phyloP scores from a whole-genome alignment of 2,888 invertebrate genomes.

The Muscina levida region DNA sequence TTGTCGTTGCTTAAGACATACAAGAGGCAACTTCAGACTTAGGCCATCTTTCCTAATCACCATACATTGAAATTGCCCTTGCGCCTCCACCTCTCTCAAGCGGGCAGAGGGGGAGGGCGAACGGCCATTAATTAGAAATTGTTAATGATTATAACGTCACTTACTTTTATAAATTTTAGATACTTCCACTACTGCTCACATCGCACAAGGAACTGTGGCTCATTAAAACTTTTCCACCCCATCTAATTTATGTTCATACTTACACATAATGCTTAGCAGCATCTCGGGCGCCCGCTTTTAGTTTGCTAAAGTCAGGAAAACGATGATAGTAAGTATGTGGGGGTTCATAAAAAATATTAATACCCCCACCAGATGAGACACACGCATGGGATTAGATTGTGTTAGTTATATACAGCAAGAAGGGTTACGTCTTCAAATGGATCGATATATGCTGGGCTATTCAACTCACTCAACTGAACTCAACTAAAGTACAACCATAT shows the following conservation, averaged over 20 bases:
- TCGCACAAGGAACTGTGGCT: constrained; percentile 24
- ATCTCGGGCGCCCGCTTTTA: not conserved
- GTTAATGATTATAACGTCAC: constrained; percentile 51
- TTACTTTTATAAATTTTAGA: constrained; percentile 49
- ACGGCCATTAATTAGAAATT: constrained; percentile 50
- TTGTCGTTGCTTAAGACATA: not conserved
- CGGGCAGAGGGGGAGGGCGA: not conserved
- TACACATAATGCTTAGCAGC: not conserved
- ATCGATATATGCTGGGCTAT: too few relatives aligned
- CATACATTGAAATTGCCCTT: not conserved
- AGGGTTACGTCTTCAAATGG: too few relatives aligned
- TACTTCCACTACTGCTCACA: constrained; percentile 8
- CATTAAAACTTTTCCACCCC: constrained; percentile 52
- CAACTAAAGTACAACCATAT: not conserved
- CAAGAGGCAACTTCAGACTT: not conserved
- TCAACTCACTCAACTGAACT: too few relatives aligned
- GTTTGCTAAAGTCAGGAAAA: not conserved
- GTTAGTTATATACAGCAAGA: too few relatives aligned
- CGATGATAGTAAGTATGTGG: not conserved
- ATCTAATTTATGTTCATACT: not conserved
- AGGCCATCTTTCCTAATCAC: constrained; percentile 3
- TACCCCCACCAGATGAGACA: not conserved
- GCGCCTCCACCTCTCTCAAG: not conserved
- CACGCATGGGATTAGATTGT: too few relatives aligned
- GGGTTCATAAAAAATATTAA: too few relatives aligned